A percentile compares a stretch with the other conserved stretches of the same genome.
Conservation (phyloP, 2,113 vertebrate species). For the Montifringilla adamsi region DNA sequence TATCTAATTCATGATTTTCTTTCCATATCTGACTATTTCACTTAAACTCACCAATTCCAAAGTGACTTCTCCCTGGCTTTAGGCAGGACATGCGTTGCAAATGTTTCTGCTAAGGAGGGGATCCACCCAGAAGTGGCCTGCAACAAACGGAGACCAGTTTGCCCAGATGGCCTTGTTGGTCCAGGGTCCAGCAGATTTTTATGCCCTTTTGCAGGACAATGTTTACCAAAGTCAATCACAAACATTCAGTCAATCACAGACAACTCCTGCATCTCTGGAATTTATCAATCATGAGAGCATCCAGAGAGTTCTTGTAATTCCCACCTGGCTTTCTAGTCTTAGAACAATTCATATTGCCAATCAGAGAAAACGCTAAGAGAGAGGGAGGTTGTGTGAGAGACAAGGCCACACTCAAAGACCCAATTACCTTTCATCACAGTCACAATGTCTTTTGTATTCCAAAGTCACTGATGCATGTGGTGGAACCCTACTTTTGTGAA, state of each 20-base stretch:
- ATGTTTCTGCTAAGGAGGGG: neutral
- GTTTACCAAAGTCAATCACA: neutral
- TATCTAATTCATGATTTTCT: neutral
- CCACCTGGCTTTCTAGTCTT: neutral
- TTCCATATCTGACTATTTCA: neutral
- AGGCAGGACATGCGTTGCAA: neutral
- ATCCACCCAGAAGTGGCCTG: neutral
- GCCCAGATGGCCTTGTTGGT: neutral
- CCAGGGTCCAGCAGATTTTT: neutral
- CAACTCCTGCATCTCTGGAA: neutral
- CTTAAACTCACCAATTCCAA: neutral
- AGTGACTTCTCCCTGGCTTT: neutral
- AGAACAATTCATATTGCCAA: neutral
- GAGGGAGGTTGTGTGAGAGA: too few relatives aligned
- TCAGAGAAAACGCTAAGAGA: neutral
- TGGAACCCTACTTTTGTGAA: neutral
- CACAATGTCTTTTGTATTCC: neutral
- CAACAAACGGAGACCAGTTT: neutral
- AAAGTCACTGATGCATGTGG: too few relatives aligned
- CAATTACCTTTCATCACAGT: neutral
- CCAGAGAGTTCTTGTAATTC: neutral
- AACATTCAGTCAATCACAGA: neutral
- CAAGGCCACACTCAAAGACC: neutral
- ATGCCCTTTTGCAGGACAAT: neutral
- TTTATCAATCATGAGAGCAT: fast-evolving